Evolutionary conservation across 2,113 vertebrate genomes (phyloP).

Genomic region (Cricetomys ansorgei): DNA sequence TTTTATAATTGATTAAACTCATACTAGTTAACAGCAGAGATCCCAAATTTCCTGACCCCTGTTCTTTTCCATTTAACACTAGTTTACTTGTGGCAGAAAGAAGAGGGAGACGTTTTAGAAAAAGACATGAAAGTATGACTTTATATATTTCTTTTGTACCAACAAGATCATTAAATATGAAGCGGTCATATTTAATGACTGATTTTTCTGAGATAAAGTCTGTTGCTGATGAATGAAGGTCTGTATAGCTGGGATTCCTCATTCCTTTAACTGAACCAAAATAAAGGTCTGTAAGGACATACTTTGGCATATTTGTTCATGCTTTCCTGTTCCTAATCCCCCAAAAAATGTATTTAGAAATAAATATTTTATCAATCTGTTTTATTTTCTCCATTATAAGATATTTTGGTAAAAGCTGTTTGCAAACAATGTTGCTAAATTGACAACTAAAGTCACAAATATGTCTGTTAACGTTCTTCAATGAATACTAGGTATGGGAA

Average conservation of each 20-base stretch:
- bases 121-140: neutral
- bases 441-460: too few relatives aligned
- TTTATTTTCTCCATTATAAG: conserved; percentile 30
- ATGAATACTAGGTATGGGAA: conserved; percentile 92
- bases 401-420: neutral
- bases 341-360: conserved; percentile 28
- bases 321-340: conserved; percentile 15
- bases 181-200: conserved; percentile 24
- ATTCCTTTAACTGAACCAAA: neutral
- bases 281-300: neutral
- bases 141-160: neutral
- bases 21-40: conserved; percentile 8
- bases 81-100: conserved; percentile 20
- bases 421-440: too few relatives aligned
- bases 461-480: neutral
- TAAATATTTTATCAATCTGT: neutral
- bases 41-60: neutral
- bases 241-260: neutral
- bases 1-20: conserved; percentile 26
- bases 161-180: neutral
- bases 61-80: neutral
- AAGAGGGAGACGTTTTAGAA: conserved; percentile 31
- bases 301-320: neutral
- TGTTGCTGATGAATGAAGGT: neutral
- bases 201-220: conserved; percentile 13